Percentiles rank a stretch among this genome's conserved stretches.
phyloP scores from a whole-genome alignment of 2,888 invertebrate genomes.

The Chirona hameri region DNA sequence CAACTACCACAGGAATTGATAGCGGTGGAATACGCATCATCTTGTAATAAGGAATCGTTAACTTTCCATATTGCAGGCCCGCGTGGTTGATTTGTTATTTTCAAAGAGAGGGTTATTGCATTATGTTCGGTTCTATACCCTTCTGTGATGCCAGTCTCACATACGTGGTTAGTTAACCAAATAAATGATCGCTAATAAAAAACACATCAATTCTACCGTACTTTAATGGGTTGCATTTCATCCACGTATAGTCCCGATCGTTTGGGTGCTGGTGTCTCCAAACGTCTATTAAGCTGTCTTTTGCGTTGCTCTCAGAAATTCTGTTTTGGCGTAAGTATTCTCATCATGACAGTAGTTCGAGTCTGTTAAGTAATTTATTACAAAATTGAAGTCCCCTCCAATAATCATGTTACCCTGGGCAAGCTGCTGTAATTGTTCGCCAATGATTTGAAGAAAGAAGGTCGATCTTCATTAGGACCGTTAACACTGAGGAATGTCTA shows the following conservation, averaged over 20 bases:
- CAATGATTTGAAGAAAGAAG: neutral
- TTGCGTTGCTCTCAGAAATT: neutral
- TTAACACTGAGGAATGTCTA: neutral
- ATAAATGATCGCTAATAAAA: neutral
- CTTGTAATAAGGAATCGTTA: neutral
- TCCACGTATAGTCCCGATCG: neutral
- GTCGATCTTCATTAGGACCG: neutral
- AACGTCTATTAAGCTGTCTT: neutral
- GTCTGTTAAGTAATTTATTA: neutral
- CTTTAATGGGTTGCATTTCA: neutral
- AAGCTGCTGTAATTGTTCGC: neutral
- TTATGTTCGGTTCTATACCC: neutral
- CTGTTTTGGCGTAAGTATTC: neutral
- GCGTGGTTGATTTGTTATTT: neutral
- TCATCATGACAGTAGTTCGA: neutral
- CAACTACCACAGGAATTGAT: neutral
- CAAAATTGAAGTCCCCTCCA: neutral
- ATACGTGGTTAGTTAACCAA: neutral
- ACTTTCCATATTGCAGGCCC: neutral
- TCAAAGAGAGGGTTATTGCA: neutral
- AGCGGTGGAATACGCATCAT: neutral
- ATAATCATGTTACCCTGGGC: neutral
- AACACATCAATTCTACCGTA: neutral
- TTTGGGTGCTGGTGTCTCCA: neutral
- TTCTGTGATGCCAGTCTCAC: neutral